A percentile compares a stretch with the other conserved stretches of the same genome.
Conservation (phyloP, 2,113 vertebrate genomes). For the Larimichthys crocea region DNA sequence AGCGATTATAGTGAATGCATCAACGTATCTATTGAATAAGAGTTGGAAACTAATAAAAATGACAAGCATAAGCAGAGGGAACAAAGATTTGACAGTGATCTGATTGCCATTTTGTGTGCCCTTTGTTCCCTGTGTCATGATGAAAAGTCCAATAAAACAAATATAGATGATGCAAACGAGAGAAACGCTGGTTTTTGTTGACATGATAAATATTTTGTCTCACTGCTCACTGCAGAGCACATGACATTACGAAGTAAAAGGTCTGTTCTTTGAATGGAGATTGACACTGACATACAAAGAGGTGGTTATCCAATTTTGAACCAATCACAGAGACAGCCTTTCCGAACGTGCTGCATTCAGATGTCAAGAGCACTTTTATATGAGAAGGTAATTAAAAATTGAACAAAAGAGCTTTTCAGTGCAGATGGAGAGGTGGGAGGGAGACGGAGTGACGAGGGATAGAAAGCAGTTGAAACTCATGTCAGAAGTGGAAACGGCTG, state of each 20-base stretch:
- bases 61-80: slow-evolving; percentile 5
- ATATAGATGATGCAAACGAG: slow-evolving; percentile 60
- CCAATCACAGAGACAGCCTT: slow-evolving; percentile 65
- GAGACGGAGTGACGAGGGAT: slow-evolving; percentile 35
- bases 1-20: slow-evolving; percentile 20
- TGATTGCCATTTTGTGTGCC: slow-evolving; percentile 22
- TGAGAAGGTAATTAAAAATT: slow-evolving; percentile 80
- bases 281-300: slow-evolving; percentile 66
- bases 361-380: slow-evolving; percentile 77
- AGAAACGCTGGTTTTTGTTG: slow-evolving; percentile 44
- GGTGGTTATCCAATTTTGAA: slow-evolving; percentile 72
- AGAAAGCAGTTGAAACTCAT: slow-evolving; percentile 48
- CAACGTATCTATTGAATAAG: background rate
- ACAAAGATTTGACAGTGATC: slow-evolving; percentile 50
- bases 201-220: slow-evolving; percentile 55
- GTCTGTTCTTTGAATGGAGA: slow-evolving; percentile 47
- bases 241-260: slow-evolving; percentile 30
- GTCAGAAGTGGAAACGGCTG: slow-evolving; percentile 53
- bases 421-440: slow-evolving; percentile 60
- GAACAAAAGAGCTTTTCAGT: slow-evolving; percentile 79
- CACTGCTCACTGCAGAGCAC: slow-evolving; percentile 3
- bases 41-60: slow-evolving; percentile 15
- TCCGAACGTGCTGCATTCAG: slow-evolving; percentile 62
- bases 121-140: slow-evolving; percentile 33
- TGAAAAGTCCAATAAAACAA: slow-evolving; percentile 46